Base-by-base conservation (phyloP, 2,113 vertebrate species). In the Petrocephalus zakoni region DNA sequence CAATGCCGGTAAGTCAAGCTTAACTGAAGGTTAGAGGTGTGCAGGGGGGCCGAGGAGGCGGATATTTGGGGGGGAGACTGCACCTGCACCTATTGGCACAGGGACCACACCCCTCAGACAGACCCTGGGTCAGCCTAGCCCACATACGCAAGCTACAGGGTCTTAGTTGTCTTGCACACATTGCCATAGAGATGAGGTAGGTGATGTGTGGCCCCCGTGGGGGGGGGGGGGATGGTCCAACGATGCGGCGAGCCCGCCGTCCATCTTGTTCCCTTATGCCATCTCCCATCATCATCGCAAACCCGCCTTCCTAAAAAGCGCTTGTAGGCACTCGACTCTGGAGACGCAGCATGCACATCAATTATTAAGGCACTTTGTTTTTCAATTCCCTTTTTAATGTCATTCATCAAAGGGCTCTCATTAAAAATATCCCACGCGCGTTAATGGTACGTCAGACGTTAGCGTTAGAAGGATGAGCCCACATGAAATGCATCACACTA, bases 341-440 rank as follows among this genome's bases (percentile, higher is more conserved):
- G 49, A 19, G 46, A 85, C 49, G n/a, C 83, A 52, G n/a, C n/a
- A 0, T 85, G 82, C 47, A 51, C 21, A 52, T 85, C 49, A 85
- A 85, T 52, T 85, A 85, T 85, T 52, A 52, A 85, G 11, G 8
- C 49, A 85, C 49, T 52, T 85, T 68, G 61, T 68, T 68, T 68
- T 68, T 68, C 61, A 29, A 68, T 68, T 68, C 61, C 61, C 61
- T 52, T 85, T 85, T 34, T 52, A 51, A 47, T 25, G 49, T 0
- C 47, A 29, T 52, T 29, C 7, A 51, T 29, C 46, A 52, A 49
- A 52, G 49, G 49, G 83, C n/a, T 85, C 61, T 51, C 46, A 85
- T 85, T 85, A 85, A 53, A 53, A 85, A 85, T 85, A 85, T 49
- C 83, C 47, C 5, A 19, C 49, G n/a, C 29, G 61, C 22, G 4